These are phyloP conservation scores for Epistrophe grossulariae DNA, from an alignment of 2,888 invertebrate species.

Conservation along the genomic window DNA sequence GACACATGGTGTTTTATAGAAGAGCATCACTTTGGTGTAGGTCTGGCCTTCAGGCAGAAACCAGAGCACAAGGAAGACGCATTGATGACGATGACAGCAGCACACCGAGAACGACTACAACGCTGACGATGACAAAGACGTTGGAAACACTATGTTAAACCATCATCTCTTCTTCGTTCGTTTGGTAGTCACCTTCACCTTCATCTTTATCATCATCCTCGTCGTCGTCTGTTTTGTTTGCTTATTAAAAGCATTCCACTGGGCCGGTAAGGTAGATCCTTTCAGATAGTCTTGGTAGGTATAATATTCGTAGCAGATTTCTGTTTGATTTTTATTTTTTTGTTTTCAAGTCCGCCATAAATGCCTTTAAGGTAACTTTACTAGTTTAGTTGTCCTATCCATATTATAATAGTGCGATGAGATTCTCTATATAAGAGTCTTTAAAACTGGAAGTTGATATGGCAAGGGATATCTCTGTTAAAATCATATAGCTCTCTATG, in stretches of 20 bases:
- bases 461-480: conserved; percentile 17
- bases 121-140: conserved; percentile 53
- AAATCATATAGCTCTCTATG: conserved; percentile 3
- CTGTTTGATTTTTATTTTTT: conserved; percentile 25
- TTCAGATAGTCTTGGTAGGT: neutral
- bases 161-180: conserved; percentile 37
- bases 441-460: conserved; percentile 17
- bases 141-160: conserved; percentile 55
- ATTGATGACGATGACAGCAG: conserved; percentile 26
- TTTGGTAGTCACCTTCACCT: conserved; percentile 22
- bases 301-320: conserved; percentile 43
- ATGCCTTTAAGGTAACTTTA: conserved; percentile 64
- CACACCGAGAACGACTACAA: neutral
- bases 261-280: conserved; percentile 42
- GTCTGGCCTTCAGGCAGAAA: conserved; percentile 63
- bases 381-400: conserved; percentile 60
- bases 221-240: conserved; percentile 21
- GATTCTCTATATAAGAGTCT: conserved; percentile 3
- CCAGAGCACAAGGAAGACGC: conserved; percentile 36
- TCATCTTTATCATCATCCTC: neutral
- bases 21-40: conserved; percentile 63
- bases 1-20: conserved; percentile 41
- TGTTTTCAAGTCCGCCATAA: conserved; percentile 8
- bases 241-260: conserved; percentile 69
- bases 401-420: conserved; percentile 28